Conservation (phyloP, 1,140 invertebrate genomes). For the Bombus superbus region DNA sequence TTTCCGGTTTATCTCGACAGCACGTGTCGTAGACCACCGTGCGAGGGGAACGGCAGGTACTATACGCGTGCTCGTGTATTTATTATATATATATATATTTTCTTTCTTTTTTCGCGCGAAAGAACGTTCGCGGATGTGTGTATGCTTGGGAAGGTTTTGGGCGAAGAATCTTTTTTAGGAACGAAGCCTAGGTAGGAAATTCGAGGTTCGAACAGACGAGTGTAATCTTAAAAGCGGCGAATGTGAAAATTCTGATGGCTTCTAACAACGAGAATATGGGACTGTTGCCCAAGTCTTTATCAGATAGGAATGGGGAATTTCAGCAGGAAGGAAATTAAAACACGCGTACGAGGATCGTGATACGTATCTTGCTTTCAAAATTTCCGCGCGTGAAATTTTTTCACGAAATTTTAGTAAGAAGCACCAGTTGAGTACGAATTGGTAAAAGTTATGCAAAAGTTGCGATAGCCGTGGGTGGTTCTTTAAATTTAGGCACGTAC, state of each 20-base stretch:
- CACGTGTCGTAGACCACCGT: not conserved
- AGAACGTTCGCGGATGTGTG: not conserved
- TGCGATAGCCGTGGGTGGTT: too few relatives aligned
- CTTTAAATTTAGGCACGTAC: too few relatives aligned
- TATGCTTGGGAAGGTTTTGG: too few relatives aligned
- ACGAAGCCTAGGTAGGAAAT: too few relatives aligned
- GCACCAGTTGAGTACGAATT: too few relatives aligned
- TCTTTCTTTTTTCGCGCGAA: not conserved
- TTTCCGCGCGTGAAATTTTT: not conserved
- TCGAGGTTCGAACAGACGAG: not conserved
- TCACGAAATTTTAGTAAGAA: not conserved
- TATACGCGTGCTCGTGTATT: too few relatives aligned
- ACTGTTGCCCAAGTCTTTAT: not conserved
- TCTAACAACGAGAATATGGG: too few relatives aligned
- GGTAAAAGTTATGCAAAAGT: too few relatives aligned
- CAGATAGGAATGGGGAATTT: not conserved
- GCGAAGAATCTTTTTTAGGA: too few relatives aligned
- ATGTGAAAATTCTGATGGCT: not conserved
- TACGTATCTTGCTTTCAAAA: not conserved
- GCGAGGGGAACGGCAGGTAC: not conserved
- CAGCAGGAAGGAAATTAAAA: not conserved
- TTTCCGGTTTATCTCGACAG: slow-evolving; percentile 7
- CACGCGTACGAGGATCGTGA: not conserved
- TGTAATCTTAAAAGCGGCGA: not conserved
- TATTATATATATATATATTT: not conserved